Evolutionary conservation across 2,888 invertebrate species (phyloP).

Genomic region (Ormia ochracea): DNA sequence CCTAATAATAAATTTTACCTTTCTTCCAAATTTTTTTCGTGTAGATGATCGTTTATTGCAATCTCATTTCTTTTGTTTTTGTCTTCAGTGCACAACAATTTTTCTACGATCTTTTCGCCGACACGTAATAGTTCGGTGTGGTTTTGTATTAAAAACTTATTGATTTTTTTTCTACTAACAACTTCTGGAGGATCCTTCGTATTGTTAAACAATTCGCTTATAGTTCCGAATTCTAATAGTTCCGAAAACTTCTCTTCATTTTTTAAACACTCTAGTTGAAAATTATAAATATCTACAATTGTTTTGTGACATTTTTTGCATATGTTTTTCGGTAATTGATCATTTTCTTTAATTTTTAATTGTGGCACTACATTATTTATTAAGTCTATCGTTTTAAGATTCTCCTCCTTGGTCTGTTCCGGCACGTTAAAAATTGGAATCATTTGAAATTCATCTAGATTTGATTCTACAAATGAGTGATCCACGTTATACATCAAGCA

Average conservation of each 20-base stretch:
- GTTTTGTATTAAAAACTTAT: neutral
- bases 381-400: constrained; percentile 5
- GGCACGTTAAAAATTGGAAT: constrained; percentile 3
- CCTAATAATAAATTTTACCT: constrained; percentile 8
- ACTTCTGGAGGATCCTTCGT: constrained; percentile 9
- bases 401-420: neutral
- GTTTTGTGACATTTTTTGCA: constrained; percentile 28
- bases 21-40: constrained; percentile 1
- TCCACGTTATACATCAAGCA: constrained; percentile 21
- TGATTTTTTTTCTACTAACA: neutral
- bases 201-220: neutral
- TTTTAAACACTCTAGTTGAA: constrained; percentile 35
- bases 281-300: constrained; percentile 27
- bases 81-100: neutral
- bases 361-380: constrained; percentile 27
- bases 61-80: neutral
- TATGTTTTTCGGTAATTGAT: constrained; percentile 27
- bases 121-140: neutral
- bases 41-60: neutral
- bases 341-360: constrained; percentile 31
- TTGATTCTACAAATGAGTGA: neutral
- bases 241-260: constrained; percentile 31
- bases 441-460: neutral
- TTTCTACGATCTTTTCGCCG: neutral
- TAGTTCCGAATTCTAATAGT: constrained; percentile 27